Base-by-base conservation (phyloP, 2,888 invertebrate species). In the Platypus cylindrus region DNA sequence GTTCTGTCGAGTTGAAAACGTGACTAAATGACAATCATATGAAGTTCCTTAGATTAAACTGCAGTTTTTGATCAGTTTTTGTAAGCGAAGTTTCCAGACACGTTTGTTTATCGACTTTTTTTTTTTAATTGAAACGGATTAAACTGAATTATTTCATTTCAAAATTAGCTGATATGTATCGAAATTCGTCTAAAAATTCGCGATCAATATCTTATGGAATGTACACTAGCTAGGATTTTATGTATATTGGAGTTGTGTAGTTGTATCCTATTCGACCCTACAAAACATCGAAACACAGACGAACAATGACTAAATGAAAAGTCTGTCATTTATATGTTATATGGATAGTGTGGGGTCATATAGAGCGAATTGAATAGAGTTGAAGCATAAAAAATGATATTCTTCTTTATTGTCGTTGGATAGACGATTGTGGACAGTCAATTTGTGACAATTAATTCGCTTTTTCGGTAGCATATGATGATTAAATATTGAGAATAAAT, bases 321-420 rank as follows among this genome's bases (percentile, higher is more conserved):
- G 51, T 55, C 50, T 53, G 50, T 52, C 55, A 51, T 52, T 54
- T 53, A 53, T 54, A 47, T 52, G 53, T 52, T 38, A 30, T 40
- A 38, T 32, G 31, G 33, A 40, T n/a, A 37, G 43, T 49, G 51
- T 51, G 49, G 45, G 43, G 45, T 42, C 40, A 38, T 23, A 27
- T 23, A 28, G 28, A 13, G 16, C n/a, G 32, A 32, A 24, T 20
- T 16, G 18, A 26, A 13, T 30, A 17, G 26, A 23, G 31, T 18
- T 8, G 24, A 27, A 24, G 41, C 17, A 37, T 43, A 43, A 47
- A 47, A 47, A 45, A 45, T 44, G 41, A 45, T 41, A 38, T 43
- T 41, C 33, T 37, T 34, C 37, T 29, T 37, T 43, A 42, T 44
- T 45, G 8, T 45, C 43, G 39, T 39, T 43, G 43, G 42, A 45